A percentile compares a stretch with the other conserved stretches of the same genome.
phyloP scores from a whole-genome alignment of 2,113 vertebrate species.

The Lathamus discolor region DNA sequence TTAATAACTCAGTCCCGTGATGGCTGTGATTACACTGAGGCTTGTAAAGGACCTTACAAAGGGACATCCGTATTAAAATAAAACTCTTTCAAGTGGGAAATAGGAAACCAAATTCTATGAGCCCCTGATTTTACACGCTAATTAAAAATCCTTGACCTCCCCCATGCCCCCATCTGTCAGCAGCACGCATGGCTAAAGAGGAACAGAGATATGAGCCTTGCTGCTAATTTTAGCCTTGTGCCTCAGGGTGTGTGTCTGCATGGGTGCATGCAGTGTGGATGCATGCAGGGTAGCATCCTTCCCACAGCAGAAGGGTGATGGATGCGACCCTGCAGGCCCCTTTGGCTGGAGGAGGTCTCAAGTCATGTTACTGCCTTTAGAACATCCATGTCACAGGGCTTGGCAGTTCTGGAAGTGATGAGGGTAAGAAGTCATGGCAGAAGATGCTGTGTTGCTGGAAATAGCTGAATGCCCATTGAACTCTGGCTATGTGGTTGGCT shows the following conservation, averaged over 20 bases:
- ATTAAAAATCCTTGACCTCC: conserved; percentile 34
- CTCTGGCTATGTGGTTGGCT: neutral
- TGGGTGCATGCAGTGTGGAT: neutral
- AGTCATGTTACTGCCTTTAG: neutral
- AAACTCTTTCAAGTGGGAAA: neutral
- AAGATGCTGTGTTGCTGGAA: neutral
- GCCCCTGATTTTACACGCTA: neutral
- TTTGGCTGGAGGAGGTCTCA: neutral
- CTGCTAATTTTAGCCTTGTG: conserved; percentile 38
- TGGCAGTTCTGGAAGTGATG: neutral
- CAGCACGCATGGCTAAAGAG: neutral
- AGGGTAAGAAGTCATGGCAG: neutral
- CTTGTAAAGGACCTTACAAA: neutral
- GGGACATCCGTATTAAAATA: neutral
- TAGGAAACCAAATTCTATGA: conserved; percentile 9
- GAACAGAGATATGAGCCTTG: neutral
- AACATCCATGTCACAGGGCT: fast-evolving
- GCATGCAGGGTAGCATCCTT: neutral
- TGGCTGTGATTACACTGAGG: neutral
- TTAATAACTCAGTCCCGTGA: conserved; percentile 3
- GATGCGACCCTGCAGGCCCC: neutral
- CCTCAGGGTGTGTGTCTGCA: neutral
- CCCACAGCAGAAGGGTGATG: neutral
- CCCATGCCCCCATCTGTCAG: neutral
- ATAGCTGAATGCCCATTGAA: neutral